A percentile compares a stretch with the other conserved stretches of the same genome.
Evolutionary conservation across 53 echinoderm and acorn worm genomes (phyloP).

Genomic region (Paelopatides confundens): DNA sequence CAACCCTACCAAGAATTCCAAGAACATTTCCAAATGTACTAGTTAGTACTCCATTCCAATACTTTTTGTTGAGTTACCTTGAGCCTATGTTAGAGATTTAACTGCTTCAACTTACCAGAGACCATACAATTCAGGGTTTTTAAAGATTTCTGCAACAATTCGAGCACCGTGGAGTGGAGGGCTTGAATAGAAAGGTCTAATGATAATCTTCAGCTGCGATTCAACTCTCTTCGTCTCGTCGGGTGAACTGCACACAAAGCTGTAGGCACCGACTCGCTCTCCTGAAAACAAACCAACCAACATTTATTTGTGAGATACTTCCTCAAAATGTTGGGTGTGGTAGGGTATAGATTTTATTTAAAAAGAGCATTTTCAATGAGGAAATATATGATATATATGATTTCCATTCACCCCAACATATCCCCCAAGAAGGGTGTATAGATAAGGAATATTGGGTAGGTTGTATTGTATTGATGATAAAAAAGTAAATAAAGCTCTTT

Average conservation of each 20-base stretch:
- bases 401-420: background rate
- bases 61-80: background rate
- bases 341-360: no score
- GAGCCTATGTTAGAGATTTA: background rate
- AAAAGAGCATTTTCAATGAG: no score
- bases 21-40: no score
- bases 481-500: no score
- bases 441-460: no score
- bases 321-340: no score
- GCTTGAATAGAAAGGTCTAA: constrained; percentile 98
- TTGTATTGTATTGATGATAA: no score
- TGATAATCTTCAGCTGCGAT: constrained; percentile 96
- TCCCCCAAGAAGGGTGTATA: no score
- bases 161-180: constrained; percentile 90
- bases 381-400: no score
- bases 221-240: constrained; percentile 95
- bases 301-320: no score
- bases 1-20: no score
- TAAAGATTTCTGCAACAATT: constrained; percentile 83
- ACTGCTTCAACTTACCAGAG: constrained; percentile 70
- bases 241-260: constrained; percentile 74
- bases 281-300: constrained; percentile 36
- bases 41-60: background rate
- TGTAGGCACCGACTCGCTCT: constrained; percentile 90
- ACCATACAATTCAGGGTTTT: constrained; percentile 82